Evolutionary conservation across 2,113 vertebrate species (phyloP).

Genomic region (Benitochromis conjunctus): DNA sequence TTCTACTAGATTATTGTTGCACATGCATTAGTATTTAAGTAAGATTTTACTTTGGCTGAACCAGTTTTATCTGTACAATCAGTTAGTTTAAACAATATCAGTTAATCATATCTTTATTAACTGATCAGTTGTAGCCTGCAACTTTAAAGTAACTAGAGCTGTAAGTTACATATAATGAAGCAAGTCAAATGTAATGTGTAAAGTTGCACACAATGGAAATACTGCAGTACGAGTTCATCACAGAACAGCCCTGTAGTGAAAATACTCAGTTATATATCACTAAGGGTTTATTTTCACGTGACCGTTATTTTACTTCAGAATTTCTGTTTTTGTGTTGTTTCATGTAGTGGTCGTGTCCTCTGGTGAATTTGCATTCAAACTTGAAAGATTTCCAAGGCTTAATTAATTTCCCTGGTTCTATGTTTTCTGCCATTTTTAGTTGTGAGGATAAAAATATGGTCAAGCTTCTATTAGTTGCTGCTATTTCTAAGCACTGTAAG

Average conservation of each 20-base stretch:
- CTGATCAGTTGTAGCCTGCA: not conserved
- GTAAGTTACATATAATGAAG: not conserved
- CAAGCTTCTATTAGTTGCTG: not conserved
- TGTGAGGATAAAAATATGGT: not conserved
- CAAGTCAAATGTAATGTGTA: rapidly evolving
- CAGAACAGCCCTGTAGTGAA: not conserved
- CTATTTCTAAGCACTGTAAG: not conserved
- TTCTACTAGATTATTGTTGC: not conserved
- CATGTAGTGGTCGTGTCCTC: not conserved
- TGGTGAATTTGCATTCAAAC: not conserved
- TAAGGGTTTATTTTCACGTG: not conserved
- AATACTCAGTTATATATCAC: not conserved
- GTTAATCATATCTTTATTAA: not conserved
- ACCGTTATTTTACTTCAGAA: not conserved
- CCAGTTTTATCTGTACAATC: not conserved
- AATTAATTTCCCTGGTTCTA: not conserved
- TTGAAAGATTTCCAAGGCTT: not conserved
- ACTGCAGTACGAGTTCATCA: not conserved
- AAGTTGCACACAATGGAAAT: not conserved
- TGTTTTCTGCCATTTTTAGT: not conserved
- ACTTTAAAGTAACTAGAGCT: not conserved
- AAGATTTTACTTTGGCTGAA: not conserved
- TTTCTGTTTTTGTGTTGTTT: not conserved
- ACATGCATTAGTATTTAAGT: not conserved
- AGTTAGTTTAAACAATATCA: not conserved